phyloP scores from a whole-genome alignment of 2,113 vertebrate genomes.

The Semicossyphus pulcher region DNA sequence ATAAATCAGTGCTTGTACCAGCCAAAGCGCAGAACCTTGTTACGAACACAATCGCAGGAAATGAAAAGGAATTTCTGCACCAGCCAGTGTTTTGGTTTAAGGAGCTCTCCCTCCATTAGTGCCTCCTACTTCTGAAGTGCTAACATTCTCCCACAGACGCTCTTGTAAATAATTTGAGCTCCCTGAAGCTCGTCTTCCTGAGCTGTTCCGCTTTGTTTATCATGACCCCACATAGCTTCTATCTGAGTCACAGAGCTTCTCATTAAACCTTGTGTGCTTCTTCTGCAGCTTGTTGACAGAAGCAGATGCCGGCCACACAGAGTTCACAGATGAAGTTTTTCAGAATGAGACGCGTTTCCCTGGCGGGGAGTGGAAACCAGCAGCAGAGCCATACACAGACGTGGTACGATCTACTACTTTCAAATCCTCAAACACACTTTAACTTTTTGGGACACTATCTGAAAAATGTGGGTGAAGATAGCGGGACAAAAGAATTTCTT shows the following conservation, averaged over 20 bases:
- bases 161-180: conserved; percentile 49
- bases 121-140: conserved; percentile 31
- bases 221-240: conserved; percentile 7
- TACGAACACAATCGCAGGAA: conserved; percentile 70
- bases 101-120: conserved; percentile 13
- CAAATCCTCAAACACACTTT: background rate
- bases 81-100: conserved; percentile 37
- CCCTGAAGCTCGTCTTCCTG: conserved; percentile 19
- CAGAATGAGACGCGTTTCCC: conserved; percentile 94
- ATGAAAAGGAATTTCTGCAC: conserved; percentile 51
- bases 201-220: conserved; percentile 29
- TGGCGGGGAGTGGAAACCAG: conserved; percentile 92
- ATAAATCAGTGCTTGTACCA: conserved; percentile 15
- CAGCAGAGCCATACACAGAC: conserved; percentile 90
- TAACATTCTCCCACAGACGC: conserved; percentile 47
- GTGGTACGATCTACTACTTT: conserved; percentile 82
- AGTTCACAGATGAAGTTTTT: conserved; percentile 96
- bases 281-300: conserved; percentile 91
- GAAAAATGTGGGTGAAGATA: conserved; percentile 39
- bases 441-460: conserved; percentile 5
- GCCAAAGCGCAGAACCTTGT: background rate
- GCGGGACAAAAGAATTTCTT: conserved; percentile 19
- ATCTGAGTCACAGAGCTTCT: conserved; percentile 49
- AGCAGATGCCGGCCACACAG: conserved; percentile 94
- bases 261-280: conserved; percentile 31